Conservation (phyloP, 2,888 invertebrate species). For the Drosophila testacea region DNA sequence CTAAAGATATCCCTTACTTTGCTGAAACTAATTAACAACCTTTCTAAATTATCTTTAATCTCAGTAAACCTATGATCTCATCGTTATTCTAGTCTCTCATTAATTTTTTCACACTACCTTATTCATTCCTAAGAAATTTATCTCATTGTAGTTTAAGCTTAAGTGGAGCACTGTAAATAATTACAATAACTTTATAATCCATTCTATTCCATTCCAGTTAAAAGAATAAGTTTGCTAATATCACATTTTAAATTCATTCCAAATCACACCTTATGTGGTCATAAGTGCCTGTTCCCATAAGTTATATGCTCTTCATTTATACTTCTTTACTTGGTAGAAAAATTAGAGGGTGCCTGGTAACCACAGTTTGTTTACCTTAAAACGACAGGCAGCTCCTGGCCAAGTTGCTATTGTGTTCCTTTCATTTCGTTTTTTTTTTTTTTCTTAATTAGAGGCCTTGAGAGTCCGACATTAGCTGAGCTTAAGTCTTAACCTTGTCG, state of each 20-base stretch:
- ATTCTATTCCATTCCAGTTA: too few relatives aligned
- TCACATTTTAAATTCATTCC: not conserved
- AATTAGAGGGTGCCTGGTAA: conserved; percentile 44
- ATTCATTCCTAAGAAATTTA: not conserved
- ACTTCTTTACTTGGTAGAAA: conserved; percentile 7
- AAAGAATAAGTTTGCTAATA: too few relatives aligned
- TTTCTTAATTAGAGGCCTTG: conserved; percentile 41
- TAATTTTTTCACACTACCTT: not conserved
- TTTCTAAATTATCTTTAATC: too few relatives aligned
- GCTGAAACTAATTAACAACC: not conserved
- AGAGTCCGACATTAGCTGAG: conserved; percentile 56
- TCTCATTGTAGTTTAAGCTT: not conserved
- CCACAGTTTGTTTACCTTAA: conserved; percentile 63
- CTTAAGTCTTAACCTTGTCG: conserved; percentile 73
- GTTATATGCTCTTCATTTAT: conserved; percentile 2
- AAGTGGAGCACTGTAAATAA: not conserved
- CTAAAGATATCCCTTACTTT: too few relatives aligned
- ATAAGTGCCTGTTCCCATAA: not conserved
- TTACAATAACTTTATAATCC: not conserved
- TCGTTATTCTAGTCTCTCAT: not conserved
- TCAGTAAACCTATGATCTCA: not conserved
- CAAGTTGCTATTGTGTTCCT: not conserved
- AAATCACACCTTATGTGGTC: conserved; percentile 6
- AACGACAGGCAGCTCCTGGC: conserved; percentile 3
- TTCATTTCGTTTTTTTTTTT: not conserved